phyloP scores from a whole-genome alignment of 2,888 invertebrate species.

The Brachycybe producta region DNA sequence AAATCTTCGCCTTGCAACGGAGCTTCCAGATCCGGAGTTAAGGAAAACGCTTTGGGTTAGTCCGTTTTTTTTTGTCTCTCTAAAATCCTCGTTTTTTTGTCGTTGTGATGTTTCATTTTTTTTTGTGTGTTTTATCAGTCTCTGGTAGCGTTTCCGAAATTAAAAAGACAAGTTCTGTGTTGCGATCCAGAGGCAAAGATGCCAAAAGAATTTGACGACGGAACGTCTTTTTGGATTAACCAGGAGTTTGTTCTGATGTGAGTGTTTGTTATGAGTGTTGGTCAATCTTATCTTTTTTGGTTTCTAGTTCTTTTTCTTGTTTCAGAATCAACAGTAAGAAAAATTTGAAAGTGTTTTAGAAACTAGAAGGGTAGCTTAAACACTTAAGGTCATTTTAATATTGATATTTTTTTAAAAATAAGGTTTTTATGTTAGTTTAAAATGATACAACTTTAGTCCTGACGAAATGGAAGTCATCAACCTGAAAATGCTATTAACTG shows the following conservation, averaged over 20 bases:
- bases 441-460: neutral
- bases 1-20: conserved; percentile 88
- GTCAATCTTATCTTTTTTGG: too few relatives aligned
- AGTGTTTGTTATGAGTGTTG: conserved; percentile 31
- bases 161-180: conserved; percentile 81
- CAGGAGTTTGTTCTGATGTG: conserved; percentile 79
- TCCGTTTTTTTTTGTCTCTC: conserved; percentile 13
- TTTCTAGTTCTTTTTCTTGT: too few relatives aligned
- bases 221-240: conserved; percentile 90
- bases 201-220: conserved; percentile 86
- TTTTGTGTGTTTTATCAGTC: conserved; percentile 47
- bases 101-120: conserved; percentile 2
- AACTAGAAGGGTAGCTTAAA: too few relatives aligned
- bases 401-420: too few relatives aligned
- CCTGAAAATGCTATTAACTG: too few relatives aligned
- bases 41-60: conserved; percentile 73
- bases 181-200: conserved; percentile 68
- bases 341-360: too few relatives aligned
- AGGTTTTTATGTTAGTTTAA: too few relatives aligned
- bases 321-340: too few relatives aligned
- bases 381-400: too few relatives aligned
- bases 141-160: conserved; percentile 85
- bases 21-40: conserved; percentile 88
- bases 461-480: neutral
- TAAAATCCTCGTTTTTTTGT: conserved; percentile 1